Base-by-base conservation (phyloP, 2,888 invertebrate genomes). In the Macrosoma leucophasiata region DNA sequence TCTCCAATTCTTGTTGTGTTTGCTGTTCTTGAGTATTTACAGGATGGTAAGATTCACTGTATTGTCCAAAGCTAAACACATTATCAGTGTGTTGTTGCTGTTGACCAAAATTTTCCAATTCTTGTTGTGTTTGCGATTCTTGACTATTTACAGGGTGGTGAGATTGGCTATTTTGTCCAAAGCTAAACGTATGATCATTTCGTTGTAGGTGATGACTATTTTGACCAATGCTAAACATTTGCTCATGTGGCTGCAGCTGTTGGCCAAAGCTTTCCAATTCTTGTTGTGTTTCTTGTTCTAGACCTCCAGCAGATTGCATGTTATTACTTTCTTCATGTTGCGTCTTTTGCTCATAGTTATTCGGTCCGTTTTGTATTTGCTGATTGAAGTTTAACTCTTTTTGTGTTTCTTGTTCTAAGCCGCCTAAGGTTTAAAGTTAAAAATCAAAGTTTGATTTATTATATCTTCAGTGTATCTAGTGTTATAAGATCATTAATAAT, bases 351-450 rank as follows among this genome's bases (percentile, higher is more conserved):
- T n/a, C n/a, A n/a, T n/a, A n/a, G n/a, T n/a, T n/a, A n/a, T n/a
- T n/a, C n/a, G n/a, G n/a, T n/a, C n/a, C n/a, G n/a, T n/a, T n/a
- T n/a, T n/a, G n/a, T n/a, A n/a, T n/a, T n/a, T n/a, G n/a, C n/a
- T n/a, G n/a, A n/a, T n/a, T n/a, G n/a, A n/a, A n/a, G n/a, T n/a
- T n/a, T n/a, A n/a, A n/a, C n/a, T 19, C 34, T 13, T 24, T 34
- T 25, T 46, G 41, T 39, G 23, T 43, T 33, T 41, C 30, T 25
- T 42, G 43, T 12, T 39, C 46, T 33, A 38, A 23, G 32, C 34
- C 23, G n/a, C 39, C 41, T 43, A n/a, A n/a, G 27, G 18, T 37
- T 13, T 25, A 30, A 33, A 30, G 13, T 9, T 29, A 13, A 10
- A 13, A 20, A n/a, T n/a, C 6, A 29, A 21, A 29, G 4, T 14